Evolutionary conservation across 2,797 vertebrate genomes (phyloP).

Genomic region (Clamator glandarius): DNA sequence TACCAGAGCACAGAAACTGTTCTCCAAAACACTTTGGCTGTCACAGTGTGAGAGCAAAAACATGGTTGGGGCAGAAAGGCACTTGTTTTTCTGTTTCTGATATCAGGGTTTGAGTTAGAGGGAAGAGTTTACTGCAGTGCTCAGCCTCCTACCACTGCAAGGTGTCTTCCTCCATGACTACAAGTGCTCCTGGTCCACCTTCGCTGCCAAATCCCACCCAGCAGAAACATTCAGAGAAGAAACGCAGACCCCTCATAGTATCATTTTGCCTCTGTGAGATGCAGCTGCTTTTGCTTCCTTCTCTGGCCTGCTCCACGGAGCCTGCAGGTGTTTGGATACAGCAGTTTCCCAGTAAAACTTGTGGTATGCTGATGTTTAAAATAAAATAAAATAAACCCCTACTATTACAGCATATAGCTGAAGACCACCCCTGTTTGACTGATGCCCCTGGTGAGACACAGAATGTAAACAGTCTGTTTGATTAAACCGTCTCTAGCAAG

Average conservation of each 20-base stretch:
- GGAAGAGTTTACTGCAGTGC: background rate
- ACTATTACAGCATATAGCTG: background rate
- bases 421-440: slow-evolving; percentile 49
- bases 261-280: background rate
- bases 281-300: slow-evolving; percentile 12
- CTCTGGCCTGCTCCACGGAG: background rate
- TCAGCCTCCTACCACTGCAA: background rate
- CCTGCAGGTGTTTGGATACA: slow-evolving; percentile 42
- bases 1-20: background rate
- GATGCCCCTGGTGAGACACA: slow-evolving; percentile 30
- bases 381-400: slow-evolving; percentile 34
- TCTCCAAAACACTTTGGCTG: background rate
- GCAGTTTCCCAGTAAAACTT: slow-evolving; percentile 7
- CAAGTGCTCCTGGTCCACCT: background rate
- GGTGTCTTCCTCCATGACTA: background rate
- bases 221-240: slow-evolving; percentile 1
- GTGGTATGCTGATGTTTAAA: slow-evolving; percentile 40
- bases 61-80: background rate
- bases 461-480: slow-evolving; percentile 58
- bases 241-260: background rate
- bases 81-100: background rate
- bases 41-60: background rate
- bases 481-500: slow-evolving; percentile 56
- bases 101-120: background rate
- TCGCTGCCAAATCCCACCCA: slow-evolving; percentile 9